Conservation (phyloP, 1,140 invertebrate genomes). For the Nasonia giraulti region DNA sequence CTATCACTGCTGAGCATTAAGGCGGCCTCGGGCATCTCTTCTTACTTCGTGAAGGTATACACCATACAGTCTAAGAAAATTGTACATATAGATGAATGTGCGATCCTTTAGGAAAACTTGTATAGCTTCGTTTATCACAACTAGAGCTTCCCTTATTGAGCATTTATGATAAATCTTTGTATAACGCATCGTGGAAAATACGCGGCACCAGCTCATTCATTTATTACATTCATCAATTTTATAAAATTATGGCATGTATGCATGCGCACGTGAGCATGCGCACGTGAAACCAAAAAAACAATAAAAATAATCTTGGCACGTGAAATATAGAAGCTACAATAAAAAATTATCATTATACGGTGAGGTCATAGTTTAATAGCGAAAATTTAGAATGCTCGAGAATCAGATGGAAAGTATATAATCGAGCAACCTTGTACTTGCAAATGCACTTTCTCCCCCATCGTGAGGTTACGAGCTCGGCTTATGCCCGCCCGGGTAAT, state of each 20-base stretch:
- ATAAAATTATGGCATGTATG: too few relatives aligned
- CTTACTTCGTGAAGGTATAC: neutral
- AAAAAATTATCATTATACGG: neutral
- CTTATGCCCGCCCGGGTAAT: neutral
- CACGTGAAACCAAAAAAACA: too few relatives aligned
- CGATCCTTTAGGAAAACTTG: slow-evolving; percentile 24
- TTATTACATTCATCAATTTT: too few relatives aligned
- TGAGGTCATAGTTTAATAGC: too few relatives aligned
- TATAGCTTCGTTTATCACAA: neutral
- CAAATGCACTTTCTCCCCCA: neutral
- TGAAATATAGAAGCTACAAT: too few relatives aligned
- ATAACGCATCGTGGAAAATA: too few relatives aligned
- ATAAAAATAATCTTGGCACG: too few relatives aligned
- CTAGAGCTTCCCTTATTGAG: too few relatives aligned
- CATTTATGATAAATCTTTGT: too few relatives aligned
- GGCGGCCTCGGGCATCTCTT: neutral
- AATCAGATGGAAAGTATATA: neutral
- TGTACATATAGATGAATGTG: neutral
- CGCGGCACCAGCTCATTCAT: too few relatives aligned
- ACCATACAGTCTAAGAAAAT: neutral
- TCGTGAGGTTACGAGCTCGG: slow-evolving; percentile 56
- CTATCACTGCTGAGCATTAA: neutral
- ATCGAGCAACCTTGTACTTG: slow-evolving; percentile 52
- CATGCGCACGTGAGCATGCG: too few relatives aligned
- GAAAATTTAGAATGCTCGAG: too few relatives aligned